A percentile compares a stretch with the other conserved stretches of the same genome.
Conservation (phyloP, 2,113 vertebrate genomes). For the Oncorhynchus kisutch region DNA sequence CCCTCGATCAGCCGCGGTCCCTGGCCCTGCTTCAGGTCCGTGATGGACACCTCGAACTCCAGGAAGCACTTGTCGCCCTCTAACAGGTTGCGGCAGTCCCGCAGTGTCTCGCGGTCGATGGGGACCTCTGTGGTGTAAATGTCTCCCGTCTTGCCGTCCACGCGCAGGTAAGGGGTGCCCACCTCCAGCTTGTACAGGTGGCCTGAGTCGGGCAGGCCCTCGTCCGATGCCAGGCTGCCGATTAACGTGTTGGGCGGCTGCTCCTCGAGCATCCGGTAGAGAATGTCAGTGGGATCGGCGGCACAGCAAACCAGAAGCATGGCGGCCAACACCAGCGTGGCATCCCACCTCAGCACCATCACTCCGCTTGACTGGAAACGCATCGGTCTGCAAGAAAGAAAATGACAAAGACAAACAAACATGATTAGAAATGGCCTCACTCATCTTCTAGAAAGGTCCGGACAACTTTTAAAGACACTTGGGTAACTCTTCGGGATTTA, state of each 20-base stretch:
- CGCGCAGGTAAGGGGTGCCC: constrained; percentile 87
- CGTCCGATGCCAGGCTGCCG: constrained; percentile 88
- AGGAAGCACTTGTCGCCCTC: constrained; percentile 86
- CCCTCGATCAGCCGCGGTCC: constrained; percentile 89
- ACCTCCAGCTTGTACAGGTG: constrained; percentile 97
- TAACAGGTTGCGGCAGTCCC: constrained; percentile 86
- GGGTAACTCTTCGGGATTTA: constrained; percentile 31
- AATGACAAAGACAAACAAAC: constrained; percentile 26
- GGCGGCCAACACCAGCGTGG: constrained; percentile 33
- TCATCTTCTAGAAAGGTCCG: neutral
- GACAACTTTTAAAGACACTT: constrained; percentile 15
- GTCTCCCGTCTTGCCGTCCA: constrained; percentile 93
- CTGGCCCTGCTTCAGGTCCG: constrained; percentile 82
- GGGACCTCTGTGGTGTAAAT: constrained; percentile 95
- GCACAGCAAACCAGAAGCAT: constrained; percentile 46
- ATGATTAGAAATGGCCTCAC: constrained; percentile 4
- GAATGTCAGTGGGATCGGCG: constrained; percentile 54
- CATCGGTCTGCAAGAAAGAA: constrained; percentile 34
- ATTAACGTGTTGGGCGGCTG: constrained; percentile 93
- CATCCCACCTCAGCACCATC: constrained; percentile 55
- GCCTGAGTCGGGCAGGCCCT: constrained; percentile 86
- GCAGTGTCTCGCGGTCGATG: constrained; percentile 89
- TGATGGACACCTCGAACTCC: constrained; percentile 97
- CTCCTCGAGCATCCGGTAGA: constrained; percentile 87
- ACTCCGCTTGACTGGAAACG: constrained; percentile 35